Evolutionary conservation across 2,113 vertebrate species (phyloP), one percentile per base, ranked within the genome.

Genomic region (Eptatretus burgeri): DNA sequence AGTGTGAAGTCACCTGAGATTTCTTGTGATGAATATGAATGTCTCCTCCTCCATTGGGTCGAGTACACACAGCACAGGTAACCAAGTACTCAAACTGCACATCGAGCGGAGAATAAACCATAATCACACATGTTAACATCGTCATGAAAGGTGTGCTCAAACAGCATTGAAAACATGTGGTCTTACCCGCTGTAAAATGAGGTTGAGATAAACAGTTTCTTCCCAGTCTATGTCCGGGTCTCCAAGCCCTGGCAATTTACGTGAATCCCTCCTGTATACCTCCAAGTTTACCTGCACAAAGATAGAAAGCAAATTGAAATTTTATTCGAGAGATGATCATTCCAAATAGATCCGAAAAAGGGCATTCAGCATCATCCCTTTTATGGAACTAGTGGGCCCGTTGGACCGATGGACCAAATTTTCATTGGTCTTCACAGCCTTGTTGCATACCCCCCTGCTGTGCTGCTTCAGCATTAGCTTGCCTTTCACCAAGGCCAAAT

Each of bases 151-250:
- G 1, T 5, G 20, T 2, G 10, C 52, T 2, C 13, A 64, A 65
- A 68, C 12, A 66, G 1, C 11, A n/a, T 62, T 41, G n/a, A 60
- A 2, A 0, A 1, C 9, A 20, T 14, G 62, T 19, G 14, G 50
- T 17, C 20, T 18, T 49, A 98, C 91, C 81, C 95, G 93, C 75
- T 96, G 89, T 19, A 98, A 74, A 70, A 94, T 82, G 60, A 98
- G 87, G 65, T 98, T 98, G 71, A 98, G 71, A 78, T 86, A 96
- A 66, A 98, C 91, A 0, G 86, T 94, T 75, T 98, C 91, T 70
- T 98, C 91, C 91, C 91, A 98, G 75, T 98, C 91, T 5, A 96
- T 94, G 70, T 98, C 91, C 0, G 88, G 91, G 67, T 98, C 91
- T 0, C 91, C 91, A 3, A 98, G 77, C 51, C 91, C 91, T 0